Conservation (phyloP, 1,140 invertebrate species). For the Pogonomyrmex californicus region DNA sequence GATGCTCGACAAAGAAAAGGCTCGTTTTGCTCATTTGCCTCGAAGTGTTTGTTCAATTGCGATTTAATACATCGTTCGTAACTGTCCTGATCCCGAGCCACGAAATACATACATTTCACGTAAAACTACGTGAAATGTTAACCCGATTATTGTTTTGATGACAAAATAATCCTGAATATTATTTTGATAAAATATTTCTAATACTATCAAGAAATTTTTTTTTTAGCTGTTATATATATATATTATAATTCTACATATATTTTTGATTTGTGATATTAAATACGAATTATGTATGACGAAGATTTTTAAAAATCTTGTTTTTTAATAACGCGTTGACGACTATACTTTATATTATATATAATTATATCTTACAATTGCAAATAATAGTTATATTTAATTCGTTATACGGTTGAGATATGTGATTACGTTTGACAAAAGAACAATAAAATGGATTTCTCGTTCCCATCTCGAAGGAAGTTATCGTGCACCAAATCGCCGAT, state of each 20-base stretch:
- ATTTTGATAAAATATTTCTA: background rate
- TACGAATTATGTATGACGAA: background rate
- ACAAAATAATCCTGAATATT: background rate
- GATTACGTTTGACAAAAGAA: background rate
- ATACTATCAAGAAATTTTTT: background rate
- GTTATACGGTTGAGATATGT: background rate
- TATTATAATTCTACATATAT: background rate
- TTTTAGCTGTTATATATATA: background rate
- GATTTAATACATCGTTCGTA: background rate
- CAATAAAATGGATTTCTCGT: too few species aligned
- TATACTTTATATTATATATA: background rate
- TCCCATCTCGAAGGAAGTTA: background rate
- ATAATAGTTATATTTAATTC: background rate
- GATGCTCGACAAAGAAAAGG: background rate
- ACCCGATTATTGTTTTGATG: background rate
- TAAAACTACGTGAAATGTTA: background rate
- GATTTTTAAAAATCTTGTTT: background rate
- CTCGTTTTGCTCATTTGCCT: constrained; percentile 8
- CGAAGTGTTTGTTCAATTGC: background rate
- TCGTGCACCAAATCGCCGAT: background rate
- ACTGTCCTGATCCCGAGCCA: background rate
- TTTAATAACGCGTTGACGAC: background rate
- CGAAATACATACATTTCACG: too few species aligned
- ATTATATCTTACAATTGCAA: background rate
- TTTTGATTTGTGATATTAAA: constrained; percentile 24